Evolutionary conservation across 2,888 invertebrate genomes (phyloP).

Genomic region (Cosmia trapezina): DNA sequence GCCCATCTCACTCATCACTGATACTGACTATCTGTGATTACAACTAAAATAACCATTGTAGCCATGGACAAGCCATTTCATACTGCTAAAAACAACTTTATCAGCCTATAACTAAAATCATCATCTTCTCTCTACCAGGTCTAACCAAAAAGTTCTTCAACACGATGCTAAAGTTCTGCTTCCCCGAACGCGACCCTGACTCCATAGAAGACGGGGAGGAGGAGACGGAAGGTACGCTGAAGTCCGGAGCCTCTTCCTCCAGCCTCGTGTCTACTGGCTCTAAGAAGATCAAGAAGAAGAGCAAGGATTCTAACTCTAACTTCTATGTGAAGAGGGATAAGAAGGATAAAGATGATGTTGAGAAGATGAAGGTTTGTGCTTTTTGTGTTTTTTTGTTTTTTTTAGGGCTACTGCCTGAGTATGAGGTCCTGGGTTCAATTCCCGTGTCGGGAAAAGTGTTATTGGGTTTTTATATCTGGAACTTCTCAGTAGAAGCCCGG

Average conservation of each 20-base stretch:
- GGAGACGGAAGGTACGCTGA: constrained; percentile 82
- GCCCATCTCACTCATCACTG: too few species aligned
- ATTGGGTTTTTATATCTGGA: too few species aligned
- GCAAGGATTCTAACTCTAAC: constrained; percentile 95
- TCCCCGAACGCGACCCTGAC: constrained; percentile 97
- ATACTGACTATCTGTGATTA: too few species aligned
- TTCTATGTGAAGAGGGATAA: constrained; percentile 97
- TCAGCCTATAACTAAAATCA: too few species aligned
- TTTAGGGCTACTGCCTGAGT: too few species aligned
- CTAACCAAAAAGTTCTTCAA: constrained; percentile 99
- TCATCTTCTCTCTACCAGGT: too few species aligned
- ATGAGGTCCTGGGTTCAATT: too few species aligned
- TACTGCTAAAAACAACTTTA: too few species aligned
- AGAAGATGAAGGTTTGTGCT: constrained; percentile 96
- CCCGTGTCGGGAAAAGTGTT: too few species aligned
- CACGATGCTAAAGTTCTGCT: constrained; percentile 99
- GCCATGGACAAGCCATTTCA: too few species aligned
- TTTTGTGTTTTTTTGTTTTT: background rate
- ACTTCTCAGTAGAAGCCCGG: too few species aligned
- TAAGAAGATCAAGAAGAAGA: constrained; percentile 89
- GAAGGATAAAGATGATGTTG: constrained; percentile 97
- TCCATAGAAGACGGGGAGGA: constrained; percentile 93
- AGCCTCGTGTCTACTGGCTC: constrained; percentile 86
- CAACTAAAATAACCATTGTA: too few species aligned
- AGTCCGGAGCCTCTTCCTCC: constrained; percentile 76